Percentiles rank a stretch among this genome's conserved stretches.
phyloP scores from a whole-genome alignment of 2,113 vertebrate genomes.

The Hipposideros armiger region DNA sequence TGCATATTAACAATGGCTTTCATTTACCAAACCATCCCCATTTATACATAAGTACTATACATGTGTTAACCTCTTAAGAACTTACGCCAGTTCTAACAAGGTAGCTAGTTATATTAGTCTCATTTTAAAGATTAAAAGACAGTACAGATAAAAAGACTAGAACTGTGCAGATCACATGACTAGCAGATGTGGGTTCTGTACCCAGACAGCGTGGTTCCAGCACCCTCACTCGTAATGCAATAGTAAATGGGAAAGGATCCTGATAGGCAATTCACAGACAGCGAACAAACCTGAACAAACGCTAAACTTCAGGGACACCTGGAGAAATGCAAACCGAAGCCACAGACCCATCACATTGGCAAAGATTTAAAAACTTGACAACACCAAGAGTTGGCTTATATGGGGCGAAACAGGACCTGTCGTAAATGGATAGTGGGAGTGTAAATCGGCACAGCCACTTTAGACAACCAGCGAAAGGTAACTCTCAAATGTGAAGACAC shows the following conservation, averaged over 20 bases:
- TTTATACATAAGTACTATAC: neutral
- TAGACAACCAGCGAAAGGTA: neutral
- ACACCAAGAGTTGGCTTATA: neutral
- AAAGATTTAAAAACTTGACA: neutral
- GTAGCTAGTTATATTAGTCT: neutral
- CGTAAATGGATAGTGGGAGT: accelerated
- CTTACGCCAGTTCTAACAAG: neutral
- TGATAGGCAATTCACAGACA: neutral
- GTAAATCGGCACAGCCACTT: neutral
- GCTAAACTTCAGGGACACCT: neutral
- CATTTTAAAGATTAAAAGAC: neutral
- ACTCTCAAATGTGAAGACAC: neutral
- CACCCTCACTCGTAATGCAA: neutral
- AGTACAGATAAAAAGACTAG: neutral
- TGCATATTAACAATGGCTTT: neutral
- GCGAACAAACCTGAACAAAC: neutral
- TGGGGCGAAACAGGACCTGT: accelerated
- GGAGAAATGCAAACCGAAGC: neutral
- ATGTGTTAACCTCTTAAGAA: neutral
- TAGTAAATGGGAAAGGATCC: neutral
- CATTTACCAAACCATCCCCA: neutral
- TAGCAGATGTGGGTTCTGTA: neutral
- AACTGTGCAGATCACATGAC: neutral
- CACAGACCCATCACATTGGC: neutral
- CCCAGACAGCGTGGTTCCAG: neutral